Conservation (phyloP, 2,888 invertebrate species). For the Odontocerum albicorne region DNA sequence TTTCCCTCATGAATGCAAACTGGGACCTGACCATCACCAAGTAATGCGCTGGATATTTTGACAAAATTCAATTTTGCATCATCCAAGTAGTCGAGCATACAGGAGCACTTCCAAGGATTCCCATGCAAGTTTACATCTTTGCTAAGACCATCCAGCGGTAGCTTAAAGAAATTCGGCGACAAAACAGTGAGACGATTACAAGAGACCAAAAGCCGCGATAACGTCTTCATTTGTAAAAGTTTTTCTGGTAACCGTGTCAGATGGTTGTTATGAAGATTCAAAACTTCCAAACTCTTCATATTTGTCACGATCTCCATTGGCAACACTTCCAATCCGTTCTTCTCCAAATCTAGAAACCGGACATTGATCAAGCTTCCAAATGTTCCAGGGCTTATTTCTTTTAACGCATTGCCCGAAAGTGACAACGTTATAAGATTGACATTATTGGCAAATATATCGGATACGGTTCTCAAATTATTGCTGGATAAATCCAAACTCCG, state of each 20-base stretch:
- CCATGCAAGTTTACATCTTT: too few relatives aligned
- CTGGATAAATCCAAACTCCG: constrained; percentile 1
- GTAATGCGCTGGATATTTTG: too few relatives aligned
- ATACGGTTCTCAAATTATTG: too few relatives aligned
- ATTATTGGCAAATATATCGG: too few relatives aligned
- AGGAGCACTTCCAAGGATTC: neutral
- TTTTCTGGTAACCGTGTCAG: neutral
- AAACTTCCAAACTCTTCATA: neutral
- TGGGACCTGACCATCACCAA: too few relatives aligned
- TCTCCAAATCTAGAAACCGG: neutral
- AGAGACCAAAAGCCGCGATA: neutral
- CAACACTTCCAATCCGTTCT: neutral
- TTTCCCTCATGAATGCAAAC: too few relatives aligned
- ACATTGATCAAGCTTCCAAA: neutral
- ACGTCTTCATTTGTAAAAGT: neutral
- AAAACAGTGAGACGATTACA: neutral
- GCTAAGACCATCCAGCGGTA: neutral
- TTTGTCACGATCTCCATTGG: neutral
- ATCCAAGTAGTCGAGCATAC: too few relatives aligned
- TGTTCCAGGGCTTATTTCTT: neutral
- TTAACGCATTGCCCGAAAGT: neutral
- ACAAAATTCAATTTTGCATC: too few relatives aligned
- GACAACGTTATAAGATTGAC: neutral
- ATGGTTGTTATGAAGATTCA: neutral
- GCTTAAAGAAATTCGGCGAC: neutral